Percentiles rank a stretch among this genome's conserved stretches.
Evolutionary conservation across 2,113 vertebrate genomes (phyloP).

Genomic region (Scopus umbretta): DNA sequence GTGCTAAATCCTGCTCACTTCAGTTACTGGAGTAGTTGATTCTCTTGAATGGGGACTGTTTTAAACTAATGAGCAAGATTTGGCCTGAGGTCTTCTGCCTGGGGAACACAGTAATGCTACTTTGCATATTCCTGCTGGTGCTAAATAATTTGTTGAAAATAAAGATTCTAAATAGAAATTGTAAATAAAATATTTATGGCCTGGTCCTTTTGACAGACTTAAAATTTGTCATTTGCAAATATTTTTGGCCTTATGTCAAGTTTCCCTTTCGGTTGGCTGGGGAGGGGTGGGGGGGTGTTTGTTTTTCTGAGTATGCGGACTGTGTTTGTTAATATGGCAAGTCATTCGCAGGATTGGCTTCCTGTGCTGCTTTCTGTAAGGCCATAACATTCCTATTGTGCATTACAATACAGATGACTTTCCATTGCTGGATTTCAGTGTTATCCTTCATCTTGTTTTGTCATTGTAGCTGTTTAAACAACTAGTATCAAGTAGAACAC

Average conservation of each 20-base stretch:
- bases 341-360: not conserved
- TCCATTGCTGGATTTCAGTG: not conserved
- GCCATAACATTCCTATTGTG: not conserved
- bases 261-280: not conserved
- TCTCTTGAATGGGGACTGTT: not conserved
- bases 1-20: not conserved
- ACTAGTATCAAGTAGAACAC: not conserved
- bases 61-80: not conserved
- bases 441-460: not conserved
- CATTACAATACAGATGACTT: not conserved
- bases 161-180: constrained; percentile 6
- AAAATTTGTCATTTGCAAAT: not conserved
- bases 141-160: constrained; percentile 27
- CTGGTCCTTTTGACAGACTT: constrained; percentile 23
- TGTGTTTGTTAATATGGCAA: not conserved
- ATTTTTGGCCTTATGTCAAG: not conserved
- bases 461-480: not conserved
- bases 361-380: not conserved
- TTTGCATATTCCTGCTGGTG: constrained; percentile 44
- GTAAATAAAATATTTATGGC: constrained; percentile 37
- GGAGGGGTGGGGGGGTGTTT: too few relatives aligned
- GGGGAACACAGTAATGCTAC: not conserved
- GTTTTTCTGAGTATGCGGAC: not conserved
- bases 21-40: not conserved
- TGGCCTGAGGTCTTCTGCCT: not conserved